Evolutionary conservation across 2,888 invertebrate species (phyloP), one percentile per base, ranked within the genome.

Genomic region (Meliscaeva auricollis): DNA sequence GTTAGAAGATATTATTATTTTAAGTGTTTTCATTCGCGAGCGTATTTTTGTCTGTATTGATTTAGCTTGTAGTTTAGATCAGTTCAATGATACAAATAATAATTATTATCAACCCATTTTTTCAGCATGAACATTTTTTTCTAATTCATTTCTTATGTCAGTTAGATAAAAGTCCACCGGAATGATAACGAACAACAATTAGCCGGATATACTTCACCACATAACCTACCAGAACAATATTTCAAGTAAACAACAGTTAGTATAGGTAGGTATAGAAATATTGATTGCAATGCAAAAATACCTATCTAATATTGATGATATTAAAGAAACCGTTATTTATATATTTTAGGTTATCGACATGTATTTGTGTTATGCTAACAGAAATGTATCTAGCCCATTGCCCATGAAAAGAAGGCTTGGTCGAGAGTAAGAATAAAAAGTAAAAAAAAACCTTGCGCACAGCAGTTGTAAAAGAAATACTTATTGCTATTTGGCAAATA

Each of bases 341-440:
- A 17, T 54, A 54, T 26, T 15, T 15, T 9, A 26, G 26, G 32
- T 17, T 56, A 56, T 15, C 9, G 30, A 56, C 54, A 56, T 17
- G 9, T 17, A 11, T 7, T 17, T 3, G 56, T 35, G 17, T 17
- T 20, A 35, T 58, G 35, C 13, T 58, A 13, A 20, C 58, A 20
- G 9, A 20, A 20, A 7, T 6, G 22, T 15, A 26, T 52, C 26
- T 35, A 35, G 35, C 13, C 38, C 13, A 58, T 35, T 58, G 35
- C 13, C 38, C 13, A 58, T 35, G 38, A 58, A 58, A 58, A 22
- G 56, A 58, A 58, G 58, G 58, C 58, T 38, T 58, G 58, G 58
- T 38, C 38, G 38, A 2, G 26, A 26, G 26, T 26, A 26, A 26
- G 26, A 26, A 26, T 26, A 26, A 26, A 26, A 26, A 35, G 20